phyloP scores from a whole-genome alignment of 2,113 vertebrate genomes.

The Scartelaos histophorus region DNA sequence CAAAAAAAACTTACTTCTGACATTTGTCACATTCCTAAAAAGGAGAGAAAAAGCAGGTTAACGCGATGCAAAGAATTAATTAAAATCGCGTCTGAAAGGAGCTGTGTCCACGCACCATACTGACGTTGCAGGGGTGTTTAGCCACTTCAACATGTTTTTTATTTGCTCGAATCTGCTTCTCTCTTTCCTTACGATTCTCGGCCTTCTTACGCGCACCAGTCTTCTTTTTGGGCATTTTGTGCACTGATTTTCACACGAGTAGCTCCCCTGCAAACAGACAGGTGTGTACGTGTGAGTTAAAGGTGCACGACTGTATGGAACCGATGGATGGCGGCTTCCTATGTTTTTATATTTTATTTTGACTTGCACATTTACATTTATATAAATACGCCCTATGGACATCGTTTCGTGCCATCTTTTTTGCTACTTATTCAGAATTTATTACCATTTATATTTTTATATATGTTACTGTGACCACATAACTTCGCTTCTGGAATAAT shows the following conservation, averaged over 20 bases:
- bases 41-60: conserved; percentile 20
- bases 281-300: neutral
- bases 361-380: too few relatives aligned
- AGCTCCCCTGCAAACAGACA: neutral
- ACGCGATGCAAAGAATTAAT: neutral
- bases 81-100: neutral
- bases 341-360: too few relatives aligned
- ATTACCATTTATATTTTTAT: too few relatives aligned
- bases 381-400: too few relatives aligned
- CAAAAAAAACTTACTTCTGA: conserved; percentile 90
- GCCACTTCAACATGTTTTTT: conserved; percentile 88
- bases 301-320: too few relatives aligned
- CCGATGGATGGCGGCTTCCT: too few relatives aligned
- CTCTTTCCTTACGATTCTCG: conserved; percentile 91
- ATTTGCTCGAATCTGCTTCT: conserved; percentile 89
- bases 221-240: conserved; percentile 96
- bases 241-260: neutral
- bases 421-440: too few relatives aligned
- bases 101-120: conserved; percentile 80
- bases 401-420: too few relatives aligned
- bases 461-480: too few relatives aligned
- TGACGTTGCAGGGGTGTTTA: conserved; percentile 92
- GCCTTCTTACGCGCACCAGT: conserved; percentile 97
- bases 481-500: too few relatives aligned
- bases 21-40: conserved; percentile 98